Conservation (phyloP, 2,113 vertebrate species). For the Corythoichthys intestinalis region DNA sequence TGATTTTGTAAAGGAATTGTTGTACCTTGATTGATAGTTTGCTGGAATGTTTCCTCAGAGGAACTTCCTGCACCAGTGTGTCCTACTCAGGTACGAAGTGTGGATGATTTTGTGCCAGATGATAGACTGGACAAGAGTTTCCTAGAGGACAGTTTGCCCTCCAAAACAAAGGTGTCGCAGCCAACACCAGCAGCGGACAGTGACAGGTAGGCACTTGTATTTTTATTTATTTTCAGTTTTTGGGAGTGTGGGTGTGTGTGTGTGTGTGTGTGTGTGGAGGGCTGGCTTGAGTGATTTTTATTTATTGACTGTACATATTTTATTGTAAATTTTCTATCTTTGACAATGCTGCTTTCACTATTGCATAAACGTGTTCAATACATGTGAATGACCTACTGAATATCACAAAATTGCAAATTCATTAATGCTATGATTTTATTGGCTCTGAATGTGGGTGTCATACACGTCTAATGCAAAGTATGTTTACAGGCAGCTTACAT, state of each 20-base stretch:
- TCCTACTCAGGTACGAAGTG: conserved; percentile 71
- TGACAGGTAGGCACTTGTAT: conserved; percentile 77
- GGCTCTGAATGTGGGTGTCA: neutral
- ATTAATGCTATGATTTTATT: neutral
- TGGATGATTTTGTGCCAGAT: conserved; percentile 92
- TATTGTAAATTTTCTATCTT: neutral
- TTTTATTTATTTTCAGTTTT: neutral
- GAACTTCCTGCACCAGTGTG: conserved; percentile 46
- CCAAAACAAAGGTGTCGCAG: conserved; percentile 45
- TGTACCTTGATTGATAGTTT: too few species aligned
- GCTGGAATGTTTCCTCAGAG: conserved; percentile 54
- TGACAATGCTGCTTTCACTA: too few species aligned
- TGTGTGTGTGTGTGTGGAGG: neutral
- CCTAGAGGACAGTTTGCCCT: conserved; percentile 76
- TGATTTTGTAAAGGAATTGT: neutral
- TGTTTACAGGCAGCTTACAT: neutral
- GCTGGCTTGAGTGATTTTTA: neutral
- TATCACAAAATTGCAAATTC: neutral
- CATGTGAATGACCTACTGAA: neutral
- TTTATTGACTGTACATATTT: neutral
- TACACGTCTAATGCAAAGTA: neutral
- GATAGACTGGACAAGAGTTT: conserved; percentile 88
- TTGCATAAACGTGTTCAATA: too few species aligned
- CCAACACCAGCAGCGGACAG: conserved; percentile 69
- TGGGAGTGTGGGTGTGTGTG: neutral